A percentile compares a stretch with the other conserved stretches of the same genome.
These are phyloP conservation scores for Motacilla alba DNA, from an alignment of 2,113 vertebrate genomes.

Conservation along the genomic window DNA sequence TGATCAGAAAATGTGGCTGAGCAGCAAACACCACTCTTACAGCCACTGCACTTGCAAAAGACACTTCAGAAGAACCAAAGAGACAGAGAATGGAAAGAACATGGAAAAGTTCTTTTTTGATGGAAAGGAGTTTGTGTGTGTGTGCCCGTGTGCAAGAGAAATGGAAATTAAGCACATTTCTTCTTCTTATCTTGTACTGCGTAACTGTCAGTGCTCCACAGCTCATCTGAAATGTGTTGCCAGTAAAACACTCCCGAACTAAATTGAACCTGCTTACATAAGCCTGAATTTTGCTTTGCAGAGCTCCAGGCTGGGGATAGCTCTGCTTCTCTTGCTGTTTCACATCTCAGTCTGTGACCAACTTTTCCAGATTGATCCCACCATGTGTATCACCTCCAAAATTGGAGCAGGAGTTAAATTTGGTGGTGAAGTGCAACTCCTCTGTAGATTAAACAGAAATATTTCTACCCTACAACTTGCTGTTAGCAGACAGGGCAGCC, in stretches of 20 bases:
- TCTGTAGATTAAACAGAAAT: not conserved
- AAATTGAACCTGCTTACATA: not conserved
- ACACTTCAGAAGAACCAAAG: not conserved
- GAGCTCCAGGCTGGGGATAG: not conserved
- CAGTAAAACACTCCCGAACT: slow-evolving; percentile 1
- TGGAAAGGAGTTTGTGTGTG: not conserved
- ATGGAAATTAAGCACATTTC: not conserved
- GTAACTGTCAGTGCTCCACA: slow-evolving; percentile 7
- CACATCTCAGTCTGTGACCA: not conserved
- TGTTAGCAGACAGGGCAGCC: not conserved
- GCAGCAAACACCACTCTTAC: not conserved
- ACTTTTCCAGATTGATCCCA: not conserved
- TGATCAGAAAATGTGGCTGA: not conserved
- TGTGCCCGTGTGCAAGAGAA: not conserved
- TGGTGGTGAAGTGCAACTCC: not conserved
- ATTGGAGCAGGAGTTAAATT: not conserved
- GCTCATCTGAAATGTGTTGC: slow-evolving; percentile 1
- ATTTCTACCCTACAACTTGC: not conserved
- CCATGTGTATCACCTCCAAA: not conserved
- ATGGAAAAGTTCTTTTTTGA: not conserved
- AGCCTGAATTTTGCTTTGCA: not conserved
- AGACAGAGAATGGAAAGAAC: not conserved
- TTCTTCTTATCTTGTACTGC: not conserved
- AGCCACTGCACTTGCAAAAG: not conserved
- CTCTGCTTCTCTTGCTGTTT: not conserved